A percentile compares a stretch with the other conserved stretches of the same genome.
These are phyloP conservation scores for Pseudochirops corinnae DNA, from an alignment of 2,797 vertebrate genomes.

Conservation along the genomic window DNA sequence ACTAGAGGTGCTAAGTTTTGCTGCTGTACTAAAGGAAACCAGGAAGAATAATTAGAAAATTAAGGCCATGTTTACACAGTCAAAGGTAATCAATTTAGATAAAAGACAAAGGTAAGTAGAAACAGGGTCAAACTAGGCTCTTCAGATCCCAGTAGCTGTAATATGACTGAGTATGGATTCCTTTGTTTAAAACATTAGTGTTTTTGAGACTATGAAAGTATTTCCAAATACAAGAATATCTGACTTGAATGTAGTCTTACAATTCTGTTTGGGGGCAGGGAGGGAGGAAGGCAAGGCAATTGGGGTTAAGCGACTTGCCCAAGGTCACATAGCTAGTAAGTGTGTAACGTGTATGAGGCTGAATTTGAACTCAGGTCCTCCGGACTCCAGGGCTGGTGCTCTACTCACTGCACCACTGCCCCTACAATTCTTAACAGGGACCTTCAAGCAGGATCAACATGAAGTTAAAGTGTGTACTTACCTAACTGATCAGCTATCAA, in stretches of 20 bases:
- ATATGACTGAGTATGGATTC: too few species aligned
- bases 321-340: too few species aligned
- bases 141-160: background rate
- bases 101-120: background rate
- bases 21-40: background rate
- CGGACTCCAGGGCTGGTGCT: too few species aligned
- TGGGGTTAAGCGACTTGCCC: too few species aligned
- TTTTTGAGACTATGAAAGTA: background rate
- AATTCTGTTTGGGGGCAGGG: background rate
- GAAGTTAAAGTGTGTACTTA: background rate
- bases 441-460: background rate
- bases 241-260: background rate
- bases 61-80: background rate
- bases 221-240: conserved; percentile 35
- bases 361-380: too few species aligned
- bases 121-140: background rate
- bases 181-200: background rate
- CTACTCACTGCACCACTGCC: too few species aligned
- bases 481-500: background rate
- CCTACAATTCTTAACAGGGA: background rate
- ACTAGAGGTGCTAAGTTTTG: background rate
- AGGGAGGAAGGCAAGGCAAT: too few species aligned
- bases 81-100: background rate
- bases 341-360: too few species aligned
- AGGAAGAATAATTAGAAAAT: background rate